A percentile compares a stretch with the other conserved stretches of the same genome.
phyloP scores from a whole-genome alignment of 2,113 vertebrate species.

The Ceyx margarethae region DNA sequence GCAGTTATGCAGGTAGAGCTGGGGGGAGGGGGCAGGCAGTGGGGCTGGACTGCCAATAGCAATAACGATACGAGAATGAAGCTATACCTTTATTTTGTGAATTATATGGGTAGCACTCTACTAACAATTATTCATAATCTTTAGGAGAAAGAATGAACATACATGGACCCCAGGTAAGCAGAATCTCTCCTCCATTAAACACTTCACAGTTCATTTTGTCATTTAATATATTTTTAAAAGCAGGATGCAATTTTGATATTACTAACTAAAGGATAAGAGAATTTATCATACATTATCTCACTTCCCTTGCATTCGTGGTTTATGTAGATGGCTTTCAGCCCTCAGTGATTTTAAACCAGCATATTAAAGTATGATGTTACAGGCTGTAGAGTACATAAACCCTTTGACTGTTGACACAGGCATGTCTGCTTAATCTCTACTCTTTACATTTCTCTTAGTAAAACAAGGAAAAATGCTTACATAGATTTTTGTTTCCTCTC shows the following conservation, averaged over 20 bases:
- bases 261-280: not conserved
- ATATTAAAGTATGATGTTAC: not conserved
- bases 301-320: not conserved
- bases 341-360: not conserved
- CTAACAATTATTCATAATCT: not conserved
- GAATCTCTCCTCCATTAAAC: not conserved
- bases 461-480: not conserved
- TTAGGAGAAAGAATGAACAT: slow-evolving; percentile 29
- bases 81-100: not conserved
- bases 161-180: slow-evolving; percentile 8
- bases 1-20: not conserved
- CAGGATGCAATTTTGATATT: not conserved
- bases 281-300: not conserved
- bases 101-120: not conserved
- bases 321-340: not conserved
- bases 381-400: not conserved
- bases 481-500: not conserved
- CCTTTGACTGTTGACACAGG: not conserved
- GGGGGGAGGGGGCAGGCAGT: too few species aligned
- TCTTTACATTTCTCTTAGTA: not conserved
- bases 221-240: not conserved
- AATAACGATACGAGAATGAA: not conserved
- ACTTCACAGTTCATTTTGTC: not conserved
- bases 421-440: not conserved
- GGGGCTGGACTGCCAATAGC: not conserved